Conservation (phyloP, 2,113 vertebrate genomes). For the Passer montanus region DNA sequence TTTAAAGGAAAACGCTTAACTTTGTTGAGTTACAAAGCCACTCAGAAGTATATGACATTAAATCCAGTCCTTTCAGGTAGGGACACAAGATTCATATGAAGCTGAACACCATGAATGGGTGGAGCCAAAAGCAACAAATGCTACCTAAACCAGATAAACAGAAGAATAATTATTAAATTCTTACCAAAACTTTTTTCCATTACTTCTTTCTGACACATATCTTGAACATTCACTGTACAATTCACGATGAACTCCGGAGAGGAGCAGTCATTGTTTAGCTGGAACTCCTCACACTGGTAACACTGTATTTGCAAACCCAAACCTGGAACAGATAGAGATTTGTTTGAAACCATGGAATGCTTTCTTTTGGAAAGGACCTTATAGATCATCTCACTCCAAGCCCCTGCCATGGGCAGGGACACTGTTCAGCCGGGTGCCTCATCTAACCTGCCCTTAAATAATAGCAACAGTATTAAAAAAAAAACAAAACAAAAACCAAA, state of each 20-base stretch:
- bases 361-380: not conserved
- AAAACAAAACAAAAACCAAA: not conserved
- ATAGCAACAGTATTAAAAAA: not conserved
- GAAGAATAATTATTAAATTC: not conserved
- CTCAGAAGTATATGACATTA: not conserved
- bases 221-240: constrained; percentile 97
- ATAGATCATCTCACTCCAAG: not conserved
- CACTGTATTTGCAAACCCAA: constrained; percentile 94
- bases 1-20: not conserved
- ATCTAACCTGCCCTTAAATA: not conserved
- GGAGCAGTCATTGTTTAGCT: constrained; percentile 91
- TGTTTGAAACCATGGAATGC: not conserved
- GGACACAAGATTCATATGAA: not conserved
- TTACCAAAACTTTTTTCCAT: constrained; percentile 93
- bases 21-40: not conserved
- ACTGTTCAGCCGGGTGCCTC: not conserved
- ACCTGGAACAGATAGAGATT: constrained; percentile 65
- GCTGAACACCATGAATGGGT: not conserved
- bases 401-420: too few relatives aligned
- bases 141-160: not conserved
- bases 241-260: constrained; percentile 95
- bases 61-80: not conserved
- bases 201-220: constrained; percentile 98
- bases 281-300: constrained; percentile 98
- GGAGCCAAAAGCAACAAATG: not conserved